phyloP scores from a whole-genome alignment of 2,797 vertebrate genomes.

The Garrulus glandarius region DNA sequence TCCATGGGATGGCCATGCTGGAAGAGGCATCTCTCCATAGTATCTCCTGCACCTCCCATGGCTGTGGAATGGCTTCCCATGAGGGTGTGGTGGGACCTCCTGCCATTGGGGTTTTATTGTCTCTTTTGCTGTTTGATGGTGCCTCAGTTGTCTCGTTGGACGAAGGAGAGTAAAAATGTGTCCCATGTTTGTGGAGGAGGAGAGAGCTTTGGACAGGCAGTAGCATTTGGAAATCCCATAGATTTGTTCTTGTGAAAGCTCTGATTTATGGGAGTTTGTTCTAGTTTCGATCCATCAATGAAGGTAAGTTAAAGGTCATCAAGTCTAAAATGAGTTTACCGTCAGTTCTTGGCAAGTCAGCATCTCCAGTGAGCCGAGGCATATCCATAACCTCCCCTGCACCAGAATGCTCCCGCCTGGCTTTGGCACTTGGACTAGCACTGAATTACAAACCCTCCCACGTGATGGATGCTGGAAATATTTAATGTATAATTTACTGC shows the following conservation, averaged over 20 bases:
- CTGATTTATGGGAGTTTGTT: neutral
- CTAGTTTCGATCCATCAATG: neutral
- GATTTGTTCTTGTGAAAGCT: neutral
- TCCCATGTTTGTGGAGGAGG: accelerated
- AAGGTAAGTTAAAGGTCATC: conserved; percentile 8
- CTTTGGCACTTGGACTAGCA: neutral
- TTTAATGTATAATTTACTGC: neutral
- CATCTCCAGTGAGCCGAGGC: neutral
- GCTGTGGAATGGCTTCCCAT: accelerated
- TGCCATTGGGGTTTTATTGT: neutral
- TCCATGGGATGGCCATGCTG: accelerated
- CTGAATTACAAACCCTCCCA: neutral
- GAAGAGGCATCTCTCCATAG: accelerated
- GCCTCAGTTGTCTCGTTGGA: accelerated
- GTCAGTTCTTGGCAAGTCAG: neutral
- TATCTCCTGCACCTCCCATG: accelerated
- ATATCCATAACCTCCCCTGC: neutral
- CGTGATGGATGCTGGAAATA: neutral
- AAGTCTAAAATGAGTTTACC: neutral
- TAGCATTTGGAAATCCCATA: neutral
- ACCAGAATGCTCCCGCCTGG: accelerated
- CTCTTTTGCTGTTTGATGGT: accelerated
- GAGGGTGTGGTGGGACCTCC: neutral
- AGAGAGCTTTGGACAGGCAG: neutral
- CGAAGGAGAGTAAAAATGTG: accelerated